These are phyloP conservation scores for Cynocephalus volans DNA, from an alignment of 2,113 vertebrate species.

Conservation along the genomic window DNA sequence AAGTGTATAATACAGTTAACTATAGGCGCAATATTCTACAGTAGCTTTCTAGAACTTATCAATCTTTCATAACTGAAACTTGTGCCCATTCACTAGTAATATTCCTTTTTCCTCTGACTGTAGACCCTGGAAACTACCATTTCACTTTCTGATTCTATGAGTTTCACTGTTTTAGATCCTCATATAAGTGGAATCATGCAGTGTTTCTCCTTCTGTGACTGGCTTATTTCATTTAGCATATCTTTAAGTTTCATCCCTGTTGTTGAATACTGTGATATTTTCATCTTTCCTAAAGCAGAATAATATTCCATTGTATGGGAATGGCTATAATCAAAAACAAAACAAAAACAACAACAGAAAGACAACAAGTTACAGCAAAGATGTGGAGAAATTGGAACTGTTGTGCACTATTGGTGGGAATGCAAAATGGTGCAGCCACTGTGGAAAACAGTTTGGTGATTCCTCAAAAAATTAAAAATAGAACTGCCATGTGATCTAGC, in stretches of 20 bases:
- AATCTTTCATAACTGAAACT: not conserved
- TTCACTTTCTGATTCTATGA: not conserved
- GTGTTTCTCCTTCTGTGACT: not conserved
- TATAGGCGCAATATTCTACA: not conserved
- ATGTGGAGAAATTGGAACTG: not conserved
- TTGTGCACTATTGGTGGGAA: not conserved
- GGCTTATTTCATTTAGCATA: not conserved
- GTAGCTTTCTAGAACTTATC: not conserved
- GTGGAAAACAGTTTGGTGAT: not conserved
- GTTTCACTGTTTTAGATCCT: not conserved
- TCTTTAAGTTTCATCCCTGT: not conserved
- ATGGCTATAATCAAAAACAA: not conserved
- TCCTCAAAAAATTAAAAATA: not conserved
- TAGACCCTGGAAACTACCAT: not conserved
- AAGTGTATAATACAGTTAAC: not conserved
- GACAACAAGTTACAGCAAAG: not conserved
- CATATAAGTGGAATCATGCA: not conserved
- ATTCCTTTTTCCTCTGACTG: not conserved
- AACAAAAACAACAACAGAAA: too few relatives aligned
- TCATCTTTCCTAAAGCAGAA: not conserved
- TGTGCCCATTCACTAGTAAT: not conserved
- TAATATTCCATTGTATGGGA: not conserved
- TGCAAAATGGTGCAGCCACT: not conserved
- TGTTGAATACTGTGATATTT: not conserved
- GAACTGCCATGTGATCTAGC: not conserved